phyloP scores from a whole-genome alignment of 2,113 vertebrate genomes.

The Apaloderma vittatum region DNA sequence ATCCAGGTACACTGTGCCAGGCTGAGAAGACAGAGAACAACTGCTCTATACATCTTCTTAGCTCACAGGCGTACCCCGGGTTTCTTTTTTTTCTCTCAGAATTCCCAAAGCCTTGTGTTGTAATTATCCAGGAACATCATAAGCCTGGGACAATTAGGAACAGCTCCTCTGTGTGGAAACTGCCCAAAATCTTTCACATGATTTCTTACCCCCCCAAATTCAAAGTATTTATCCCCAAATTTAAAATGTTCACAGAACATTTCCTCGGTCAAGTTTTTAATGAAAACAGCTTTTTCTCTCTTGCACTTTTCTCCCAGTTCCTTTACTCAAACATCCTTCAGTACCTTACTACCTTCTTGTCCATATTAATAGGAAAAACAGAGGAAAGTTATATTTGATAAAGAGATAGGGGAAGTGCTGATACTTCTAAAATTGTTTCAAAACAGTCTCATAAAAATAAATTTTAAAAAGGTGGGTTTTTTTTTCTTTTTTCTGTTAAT shows the following conservation, averaged over 20 bases:
- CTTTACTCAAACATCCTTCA: neutral
- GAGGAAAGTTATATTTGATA: neutral
- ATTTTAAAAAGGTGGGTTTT: neutral
- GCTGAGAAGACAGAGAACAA: neutral
- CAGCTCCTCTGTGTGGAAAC: neutral
- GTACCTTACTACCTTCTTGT: neutral
- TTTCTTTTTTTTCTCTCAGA: neutral
- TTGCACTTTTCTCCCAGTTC: neutral
- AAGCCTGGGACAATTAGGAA: neutral
- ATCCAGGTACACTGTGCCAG: fast-evolving
- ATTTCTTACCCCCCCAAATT: neutral
- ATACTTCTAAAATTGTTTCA: neutral
- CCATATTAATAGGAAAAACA: neutral
- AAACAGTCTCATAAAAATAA: neutral
- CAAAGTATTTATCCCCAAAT: neutral
- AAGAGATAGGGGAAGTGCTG: fast-evolving
- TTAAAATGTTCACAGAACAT: neutral
- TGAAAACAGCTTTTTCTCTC: neutral
- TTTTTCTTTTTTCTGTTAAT: neutral
- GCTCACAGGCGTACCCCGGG: neutral
- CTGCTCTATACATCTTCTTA: neutral
- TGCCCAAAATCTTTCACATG: neutral
- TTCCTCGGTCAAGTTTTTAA: neutral
- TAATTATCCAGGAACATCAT: neutral
- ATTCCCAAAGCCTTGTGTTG: neutral